A percentile compares a stretch with the other conserved stretches of the same genome.
phyloP scores from a whole-genome alignment of 2,113 vertebrate species.

The Nothobranchius kuhntae region DNA sequence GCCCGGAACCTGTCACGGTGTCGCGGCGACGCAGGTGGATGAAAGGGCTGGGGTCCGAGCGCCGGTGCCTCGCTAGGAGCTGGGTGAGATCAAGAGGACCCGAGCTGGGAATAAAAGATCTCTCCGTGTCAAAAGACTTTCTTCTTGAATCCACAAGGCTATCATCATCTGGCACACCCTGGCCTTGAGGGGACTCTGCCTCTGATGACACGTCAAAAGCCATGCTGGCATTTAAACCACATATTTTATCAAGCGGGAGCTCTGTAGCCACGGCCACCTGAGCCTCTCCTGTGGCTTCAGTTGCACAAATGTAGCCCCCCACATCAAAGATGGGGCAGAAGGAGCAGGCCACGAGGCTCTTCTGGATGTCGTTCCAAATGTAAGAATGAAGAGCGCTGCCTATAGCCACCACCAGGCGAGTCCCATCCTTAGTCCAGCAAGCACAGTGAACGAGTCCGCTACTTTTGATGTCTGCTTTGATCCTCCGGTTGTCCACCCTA shows the following conservation, averaged over 20 bases:
- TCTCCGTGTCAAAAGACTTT: constrained; percentile 76
- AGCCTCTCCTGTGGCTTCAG: constrained; percentile 80
- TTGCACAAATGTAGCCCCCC: constrained; percentile 84
- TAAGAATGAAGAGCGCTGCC: constrained; percentile 90
- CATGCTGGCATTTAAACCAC: constrained; percentile 85
- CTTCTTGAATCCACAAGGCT: constrained; percentile 67
- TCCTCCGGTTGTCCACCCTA: constrained; percentile 79
- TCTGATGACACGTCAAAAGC: constrained; percentile 78
- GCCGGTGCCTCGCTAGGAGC: constrained; percentile 78
- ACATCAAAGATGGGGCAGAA: constrained; percentile 89
- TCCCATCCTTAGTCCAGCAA: constrained; percentile 93
- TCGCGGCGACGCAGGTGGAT: constrained; percentile 85
- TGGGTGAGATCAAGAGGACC: constrained; percentile 87
- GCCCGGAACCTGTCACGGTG: constrained; percentile 84
- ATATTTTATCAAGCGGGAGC: constrained; percentile 91
- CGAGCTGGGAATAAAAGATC: constrained; percentile 72
- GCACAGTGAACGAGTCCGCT: constrained; percentile 88
- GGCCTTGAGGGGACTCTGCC: constrained; percentile 59
- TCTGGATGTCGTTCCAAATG: constrained; percentile 90
- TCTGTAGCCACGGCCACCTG: constrained; percentile 90
- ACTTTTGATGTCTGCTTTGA: constrained; percentile 84
- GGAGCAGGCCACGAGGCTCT: constrained; percentile 82
- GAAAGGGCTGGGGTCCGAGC: constrained; percentile 83
- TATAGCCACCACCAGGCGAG: constrained; percentile 87
- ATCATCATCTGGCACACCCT: constrained; percentile 67